Evolutionary conservation across 2,888 invertebrate genomes (phyloP), one percentile per base, ranked within the genome.

Genomic region (Platerodrilus igneus): DNA sequence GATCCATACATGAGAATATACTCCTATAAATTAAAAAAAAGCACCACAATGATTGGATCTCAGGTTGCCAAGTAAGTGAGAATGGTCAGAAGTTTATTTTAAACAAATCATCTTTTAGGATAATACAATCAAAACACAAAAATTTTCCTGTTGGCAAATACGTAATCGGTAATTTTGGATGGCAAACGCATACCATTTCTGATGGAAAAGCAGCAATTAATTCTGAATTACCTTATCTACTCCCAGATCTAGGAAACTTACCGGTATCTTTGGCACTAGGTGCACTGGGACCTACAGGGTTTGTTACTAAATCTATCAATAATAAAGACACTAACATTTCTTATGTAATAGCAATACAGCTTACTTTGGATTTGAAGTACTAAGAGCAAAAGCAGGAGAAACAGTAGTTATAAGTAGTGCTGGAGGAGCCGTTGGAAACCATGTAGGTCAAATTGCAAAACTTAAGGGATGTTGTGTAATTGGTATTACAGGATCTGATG

Each of bases 401-500:
- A 81, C 80, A 1, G 74, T 87, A 8, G 79, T 82, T 1, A 76
- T 88, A 1, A 80, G 78, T 16, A 80, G 80, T 3, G 87, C 86
- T 8, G 86, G 83, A 13, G 87, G 87, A 10, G 86, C 86, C 20
- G 86, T 87, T 8, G 88, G 87, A 4, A 79, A 77, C 41, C 73
- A 81, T 30, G 86, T 85, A 15, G 86, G 86, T 2, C 87, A 87
- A 70, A 82, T 88, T 46, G 87, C 78, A 1, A 86, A 86, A 68
- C 74, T 80, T 30, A 72, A 80, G 63, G 82, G 79, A 8, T 78
- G 83, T 53, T 73, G 64, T 38, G 84, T 83, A 0, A 78, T 86
- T 49, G 86, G 84, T 2, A 76, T 82, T 51, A 78, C 83, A 9
- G 85, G 86, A 1, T 73, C 78, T 3, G 78, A 83, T 48, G 78